These are phyloP conservation scores for Pygmarrhopalites habei DNA, from an alignment of 1,140 invertebrate species.

Conservation along the genomic window DNA sequence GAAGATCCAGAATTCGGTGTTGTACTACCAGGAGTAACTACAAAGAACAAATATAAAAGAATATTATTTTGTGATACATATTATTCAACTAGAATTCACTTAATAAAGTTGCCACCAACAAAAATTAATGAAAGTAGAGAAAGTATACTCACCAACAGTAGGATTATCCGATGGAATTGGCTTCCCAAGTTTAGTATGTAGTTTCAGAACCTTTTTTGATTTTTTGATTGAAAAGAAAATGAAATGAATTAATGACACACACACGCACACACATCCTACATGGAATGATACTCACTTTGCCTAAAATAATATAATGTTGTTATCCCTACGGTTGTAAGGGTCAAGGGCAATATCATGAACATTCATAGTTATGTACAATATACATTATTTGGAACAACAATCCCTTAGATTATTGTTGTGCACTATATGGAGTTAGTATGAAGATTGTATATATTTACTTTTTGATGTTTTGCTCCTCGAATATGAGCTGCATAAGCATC, in stretches of 20 bases:
- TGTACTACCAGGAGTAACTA: not conserved
- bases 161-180: conserved; percentile 92
- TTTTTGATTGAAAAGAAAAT: no score
- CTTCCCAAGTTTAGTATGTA: conserved; percentile 94
- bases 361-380: no score
- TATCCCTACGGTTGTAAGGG: no score
- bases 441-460: no score
- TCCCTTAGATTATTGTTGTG: no score
- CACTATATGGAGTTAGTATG: no score
- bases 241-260: no score
- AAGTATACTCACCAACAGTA: no score
- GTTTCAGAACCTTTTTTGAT: conserved; percentile 83
- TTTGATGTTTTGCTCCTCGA: conserved; percentile 93
- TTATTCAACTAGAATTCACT: no score
- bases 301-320: not conserved
- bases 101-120: not conserved
- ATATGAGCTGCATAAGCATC: conserved; percentile 98
- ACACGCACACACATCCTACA: conserved; percentile 12
- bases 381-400: no score
- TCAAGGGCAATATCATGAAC: no score
- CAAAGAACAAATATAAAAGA: not conserved
- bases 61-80: not conserved
- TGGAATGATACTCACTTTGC: not conserved
- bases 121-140: conserved; percentile 31
- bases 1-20: not conserved